A percentile compares a stretch with the other conserved stretches of the same genome.
Evolutionary conservation across 2,113 vertebrate species (phyloP).

Genomic region (Spizaetus ornatus): DNA sequence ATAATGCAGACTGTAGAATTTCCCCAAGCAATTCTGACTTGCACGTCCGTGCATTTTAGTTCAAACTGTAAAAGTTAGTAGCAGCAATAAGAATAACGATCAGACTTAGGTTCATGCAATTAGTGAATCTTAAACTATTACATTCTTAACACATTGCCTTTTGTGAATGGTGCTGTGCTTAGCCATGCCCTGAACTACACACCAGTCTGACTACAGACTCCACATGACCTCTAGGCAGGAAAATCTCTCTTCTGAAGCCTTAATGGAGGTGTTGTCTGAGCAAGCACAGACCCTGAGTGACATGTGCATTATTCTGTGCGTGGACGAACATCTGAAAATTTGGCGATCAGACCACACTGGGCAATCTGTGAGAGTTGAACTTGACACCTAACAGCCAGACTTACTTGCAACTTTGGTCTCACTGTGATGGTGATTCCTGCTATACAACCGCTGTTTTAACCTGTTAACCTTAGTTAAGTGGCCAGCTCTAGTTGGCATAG

Average conservation of each 20-base stretch:
- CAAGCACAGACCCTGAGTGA: conserved; percentile 56
- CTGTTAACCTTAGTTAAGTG: conserved; percentile 17
- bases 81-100: background rate
- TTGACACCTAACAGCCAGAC: conserved; percentile 46
- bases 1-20: background rate
- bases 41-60: background rate
- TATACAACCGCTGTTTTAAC: background rate
- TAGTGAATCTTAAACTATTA: background rate
- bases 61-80: background rate
- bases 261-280: conserved; percentile 61
- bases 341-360: conserved; percentile 11
- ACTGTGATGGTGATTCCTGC: background rate
- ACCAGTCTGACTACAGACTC: conserved; percentile 24
- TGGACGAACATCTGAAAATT: conserved; percentile 19
- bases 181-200: background rate
- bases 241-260: conserved; percentile 60
- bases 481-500: background rate
- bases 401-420: background rate
- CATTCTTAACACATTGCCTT: background rate
- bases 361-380: conserved; percentile 54
- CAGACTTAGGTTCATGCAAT: background rate
- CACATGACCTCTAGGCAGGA: conserved; percentile 49
- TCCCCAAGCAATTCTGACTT: background rate
- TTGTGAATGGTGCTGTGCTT: conserved; percentile 4
- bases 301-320: conserved; percentile 24